Percentiles rank a stretch among this genome's conserved stretches.
Conservation (phyloP, 2,888 invertebrate genomes). For the Drosophila lacicola region DNA sequence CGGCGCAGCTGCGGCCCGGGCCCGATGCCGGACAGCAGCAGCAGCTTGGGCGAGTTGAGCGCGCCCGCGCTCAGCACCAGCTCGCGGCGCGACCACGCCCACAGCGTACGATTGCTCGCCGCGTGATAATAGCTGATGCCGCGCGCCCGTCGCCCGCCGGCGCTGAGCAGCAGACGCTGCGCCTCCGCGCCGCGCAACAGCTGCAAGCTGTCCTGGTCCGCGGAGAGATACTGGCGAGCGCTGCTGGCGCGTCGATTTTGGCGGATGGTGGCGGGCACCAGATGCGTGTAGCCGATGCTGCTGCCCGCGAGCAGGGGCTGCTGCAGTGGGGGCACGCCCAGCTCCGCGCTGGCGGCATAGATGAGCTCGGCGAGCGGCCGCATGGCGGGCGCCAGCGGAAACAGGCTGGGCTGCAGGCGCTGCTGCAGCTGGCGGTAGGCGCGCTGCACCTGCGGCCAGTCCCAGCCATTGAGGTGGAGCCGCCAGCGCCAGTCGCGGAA, state of each 20-base stretch:
- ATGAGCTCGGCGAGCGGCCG: conserved; percentile 85
- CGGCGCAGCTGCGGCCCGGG: conserved; percentile 26
- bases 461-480: conserved; percentile 87
- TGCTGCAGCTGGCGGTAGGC: conserved; percentile 85
- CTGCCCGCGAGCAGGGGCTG: conserved; percentile 87
- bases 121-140: conserved; percentile 58
- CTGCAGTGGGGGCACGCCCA: conserved; percentile 88
- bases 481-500: conserved; percentile 86
- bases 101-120: conserved; percentile 22
- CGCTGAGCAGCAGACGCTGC: conserved; percentile 36
- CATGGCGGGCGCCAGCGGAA: conserved; percentile 51
- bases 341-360: conserved; percentile 87
- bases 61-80: conserved; percentile 56
- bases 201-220: conserved; percentile 51
- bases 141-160: conserved; percentile 7
- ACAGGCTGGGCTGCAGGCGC: conserved; percentile 85
- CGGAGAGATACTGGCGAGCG: conserved; percentile 87
- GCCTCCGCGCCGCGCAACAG: conserved; percentile 68
- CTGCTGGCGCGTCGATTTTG: conserved; percentile 87
- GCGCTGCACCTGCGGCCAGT: conserved; percentile 86
- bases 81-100: conserved; percentile 40
- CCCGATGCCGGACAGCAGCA: conserved; percentile 71
- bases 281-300: conserved; percentile 86
- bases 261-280: conserved; percentile 86
- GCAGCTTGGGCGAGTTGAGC: conserved; percentile 83